These are phyloP conservation scores for Melitaea athalia DNA, from an alignment of 2,888 invertebrate genomes.

Conservation along the genomic window DNA sequence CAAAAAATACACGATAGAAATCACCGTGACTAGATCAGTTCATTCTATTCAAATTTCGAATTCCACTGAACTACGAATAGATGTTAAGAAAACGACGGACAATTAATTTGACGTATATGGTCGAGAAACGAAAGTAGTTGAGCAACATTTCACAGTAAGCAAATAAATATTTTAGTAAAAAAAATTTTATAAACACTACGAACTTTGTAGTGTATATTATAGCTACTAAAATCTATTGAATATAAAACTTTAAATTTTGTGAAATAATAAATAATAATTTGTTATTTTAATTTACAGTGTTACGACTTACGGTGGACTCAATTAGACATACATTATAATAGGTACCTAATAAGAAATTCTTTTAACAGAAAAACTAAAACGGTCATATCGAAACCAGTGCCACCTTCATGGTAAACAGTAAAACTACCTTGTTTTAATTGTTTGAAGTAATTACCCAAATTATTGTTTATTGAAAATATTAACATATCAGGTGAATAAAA, in stretches of 20 bases:
- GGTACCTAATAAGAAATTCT: no score
- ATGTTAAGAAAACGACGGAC: constrained; percentile 34
- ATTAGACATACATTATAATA: no score
- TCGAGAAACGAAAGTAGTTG: constrained; percentile 21
- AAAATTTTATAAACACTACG: no score
- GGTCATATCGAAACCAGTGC: background rate
- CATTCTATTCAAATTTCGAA: constrained; percentile 49
- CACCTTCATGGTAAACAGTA: background rate
- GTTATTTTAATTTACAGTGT: no score
- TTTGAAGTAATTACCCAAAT: background rate
- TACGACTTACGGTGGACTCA: no score
- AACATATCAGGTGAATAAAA: no score
- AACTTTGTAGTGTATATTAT: no score
- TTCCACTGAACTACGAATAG: constrained; percentile 39
- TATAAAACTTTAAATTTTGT: no score
- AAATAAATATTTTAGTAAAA: background rate
- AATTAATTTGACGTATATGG: constrained; percentile 21
- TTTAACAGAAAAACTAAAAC: no score
- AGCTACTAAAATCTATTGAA: no score
- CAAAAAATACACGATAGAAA: constrained; percentile 64
- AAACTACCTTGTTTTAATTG: no score
- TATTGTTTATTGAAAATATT: background rate
- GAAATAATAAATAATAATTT: no score
- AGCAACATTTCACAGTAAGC: constrained; percentile 6
- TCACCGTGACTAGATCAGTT: constrained; percentile 60